phyloP scores from a whole-genome alignment of 2,888 invertebrate genomes.

The Drosophila nigricruria region DNA sequence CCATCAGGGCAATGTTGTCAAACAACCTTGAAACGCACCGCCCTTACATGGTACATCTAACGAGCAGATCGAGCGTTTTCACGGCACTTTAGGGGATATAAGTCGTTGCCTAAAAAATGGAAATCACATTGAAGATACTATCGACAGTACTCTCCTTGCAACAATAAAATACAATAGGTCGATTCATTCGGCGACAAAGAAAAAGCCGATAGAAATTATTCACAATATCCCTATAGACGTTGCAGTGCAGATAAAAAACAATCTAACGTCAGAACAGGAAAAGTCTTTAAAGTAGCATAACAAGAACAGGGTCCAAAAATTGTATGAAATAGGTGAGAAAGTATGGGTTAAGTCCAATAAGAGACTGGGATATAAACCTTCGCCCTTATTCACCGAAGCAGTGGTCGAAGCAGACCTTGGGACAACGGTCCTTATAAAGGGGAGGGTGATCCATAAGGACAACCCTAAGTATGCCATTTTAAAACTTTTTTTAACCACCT shows the following conservation, averaged over 20 bases:
- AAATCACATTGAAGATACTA: too few species aligned
- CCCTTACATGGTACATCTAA: conserved; percentile 1
- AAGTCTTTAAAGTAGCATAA: not conserved
- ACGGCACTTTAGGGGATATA: not conserved
- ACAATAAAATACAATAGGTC: too few species aligned
- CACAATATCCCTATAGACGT: not conserved
- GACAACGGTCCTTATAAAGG: too few species aligned
- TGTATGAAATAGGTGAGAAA: not conserved
- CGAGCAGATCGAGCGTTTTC: conserved; percentile 15
- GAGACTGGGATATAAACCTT: too few species aligned
- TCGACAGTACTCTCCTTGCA: too few species aligned
- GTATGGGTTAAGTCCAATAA: not conserved
- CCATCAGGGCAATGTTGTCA: not conserved
- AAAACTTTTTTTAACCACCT: too few species aligned
- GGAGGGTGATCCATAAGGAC: too few species aligned
- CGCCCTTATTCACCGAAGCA: too few species aligned
- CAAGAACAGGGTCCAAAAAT: not conserved
- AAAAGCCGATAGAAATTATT: not conserved
- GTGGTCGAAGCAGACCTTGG: too few species aligned
- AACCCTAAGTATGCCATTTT: too few species aligned
- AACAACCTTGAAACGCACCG: not conserved
- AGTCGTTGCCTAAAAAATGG: too few species aligned
- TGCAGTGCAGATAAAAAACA: not conserved
- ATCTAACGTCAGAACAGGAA: not conserved
- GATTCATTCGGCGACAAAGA: not conserved